Base-by-base conservation (phyloP, 2,113 vertebrate genomes). In the Ancistrus triradiatus region DNA sequence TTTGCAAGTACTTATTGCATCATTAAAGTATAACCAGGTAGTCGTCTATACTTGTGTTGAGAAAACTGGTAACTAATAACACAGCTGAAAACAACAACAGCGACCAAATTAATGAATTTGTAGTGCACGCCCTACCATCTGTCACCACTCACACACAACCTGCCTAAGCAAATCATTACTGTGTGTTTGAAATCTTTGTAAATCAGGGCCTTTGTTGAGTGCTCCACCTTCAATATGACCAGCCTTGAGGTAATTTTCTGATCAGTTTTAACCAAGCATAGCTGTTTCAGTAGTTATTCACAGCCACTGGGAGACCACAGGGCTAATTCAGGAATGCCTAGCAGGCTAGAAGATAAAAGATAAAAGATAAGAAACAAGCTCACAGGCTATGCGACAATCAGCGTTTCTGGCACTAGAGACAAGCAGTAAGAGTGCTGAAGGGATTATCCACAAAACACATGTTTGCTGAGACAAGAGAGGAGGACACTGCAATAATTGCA, bases 311-410 rank as follows among this genome's bases (percentile, higher is more conserved):
- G 24, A 49, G 50, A 37, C 51, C 35, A 58, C 51, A 15, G 10
- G 51, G 57, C 19, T 51, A 21, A 52, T 51, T 59, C 43, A 27
- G 14, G 19, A 22, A n/a, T 27, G 19, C 21, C 28, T 50, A 19
- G 31, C 15, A 61, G 53, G 40, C 17, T 62, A 40, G 40, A 37
- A 37, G 40, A 21, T 62, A 40, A 48, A 37, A 37, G 27, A 58
- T 18, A 15, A 65, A 58, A 53, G 22, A 65, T 63, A 51, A 70
- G 59, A 48, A 28, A 35, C 4, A 59, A 47, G 50, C 42, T 15
- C 42, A 22, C 22, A 19, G 48, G 70, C 44, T 48, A 25, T 7
- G 18, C 44, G 46, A 49, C 64, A 71, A 74, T 82, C 70, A 75
- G 37, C 28, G 59, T 51, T 40, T 59, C 22, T 51, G 52, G 53